Base-by-base conservation (phyloP, 2,888 invertebrate genomes). In the Drosophila nr. perissopoda region DNA sequence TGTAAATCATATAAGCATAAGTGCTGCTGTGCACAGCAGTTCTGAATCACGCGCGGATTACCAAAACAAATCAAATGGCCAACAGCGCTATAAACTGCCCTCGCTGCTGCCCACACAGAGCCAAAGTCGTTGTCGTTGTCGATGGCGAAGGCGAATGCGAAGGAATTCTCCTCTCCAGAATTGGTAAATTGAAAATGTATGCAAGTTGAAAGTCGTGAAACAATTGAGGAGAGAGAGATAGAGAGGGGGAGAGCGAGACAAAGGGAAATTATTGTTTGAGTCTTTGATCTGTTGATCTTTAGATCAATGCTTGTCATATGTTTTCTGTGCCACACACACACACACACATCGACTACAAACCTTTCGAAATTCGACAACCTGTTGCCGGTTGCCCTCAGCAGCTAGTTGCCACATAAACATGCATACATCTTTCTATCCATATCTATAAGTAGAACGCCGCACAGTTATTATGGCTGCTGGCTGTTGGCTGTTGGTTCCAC, bases 191-290 rank as follows among this genome's bases (percentile, higher is more conserved):
- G 42, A 27, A 85, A 89, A 85, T 87, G 76, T 87, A 87, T 89
- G 89, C 87, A 89, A 87, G 87, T 87, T 87, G 89, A 89, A 87
- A 89, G 80, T 87, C 87, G 87, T 87, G 87, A 87, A 85, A 87
- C 82, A 85, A 87, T 87, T 85, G 85, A 69, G 73, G 80, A 83
- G 78, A 89, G 83, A 82, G 83, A 5, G 16, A 5, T 4, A 16
- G 59, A 3, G 38, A 36, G 45, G 25, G 25, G 16, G 18, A 16
- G 18, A 18, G 29, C n/a, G 33, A 16, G 63, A 4, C 21, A 53
- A 21, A 4, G 42, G 34, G 34, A 38, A 42, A 29, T 38, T 56
- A 49, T 31, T 31, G 53, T 33, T 57, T 69, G 57, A 58, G 52
- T 54, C 70, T 66, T 63, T 75, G 70, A 68, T 67, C 79, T 65